Conservation (phyloP, 2,888 invertebrate species). For the Unio delphinus region DNA sequence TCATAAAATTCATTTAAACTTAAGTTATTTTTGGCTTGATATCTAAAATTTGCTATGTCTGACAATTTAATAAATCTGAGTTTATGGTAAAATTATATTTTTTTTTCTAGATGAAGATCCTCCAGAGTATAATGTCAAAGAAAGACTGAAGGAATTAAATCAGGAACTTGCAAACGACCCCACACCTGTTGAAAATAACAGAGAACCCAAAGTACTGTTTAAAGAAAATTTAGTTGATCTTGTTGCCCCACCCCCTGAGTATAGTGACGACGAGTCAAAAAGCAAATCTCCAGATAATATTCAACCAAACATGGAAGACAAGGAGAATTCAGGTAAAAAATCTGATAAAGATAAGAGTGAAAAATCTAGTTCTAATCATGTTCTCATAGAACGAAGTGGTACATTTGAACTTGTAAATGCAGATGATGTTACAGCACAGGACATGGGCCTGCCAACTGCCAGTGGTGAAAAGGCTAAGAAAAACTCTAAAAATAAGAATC, state of each 20-base stretch:
- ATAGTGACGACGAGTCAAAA: conserved; percentile 48
- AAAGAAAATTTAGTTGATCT: conserved; percentile 65
- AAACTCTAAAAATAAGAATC: conserved; percentile 25
- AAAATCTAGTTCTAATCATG: conserved; percentile 46
- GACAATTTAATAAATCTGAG: too few species aligned
- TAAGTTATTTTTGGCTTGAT: too few species aligned
- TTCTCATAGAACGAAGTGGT: conserved; percentile 66
- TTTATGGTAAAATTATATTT: not conserved
- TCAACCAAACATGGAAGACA: conserved; percentile 19
- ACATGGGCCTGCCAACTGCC: conserved; percentile 30
- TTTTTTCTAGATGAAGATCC: conserved; percentile 52
- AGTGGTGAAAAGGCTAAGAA: conserved; percentile 33
- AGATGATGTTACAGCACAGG: conserved; percentile 60
- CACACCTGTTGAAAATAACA: conserved; percentile 51
- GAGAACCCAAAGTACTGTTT: conserved; percentile 60
- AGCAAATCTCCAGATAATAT: conserved; percentile 13
- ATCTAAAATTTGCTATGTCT: too few species aligned
- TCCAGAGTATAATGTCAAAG: conserved; percentile 67
- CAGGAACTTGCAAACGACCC: conserved; percentile 66
- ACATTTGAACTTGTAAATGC: conserved; percentile 63
- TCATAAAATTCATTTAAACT: too few species aligned
- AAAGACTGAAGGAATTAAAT: conserved; percentile 63
- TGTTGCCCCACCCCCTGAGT: conserved; percentile 63
- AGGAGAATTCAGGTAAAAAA: conserved; percentile 30
- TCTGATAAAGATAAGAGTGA: conserved; percentile 23